Percentiles rank a stretch among this genome's conserved stretches.
Conservation (phyloP, 2,888 invertebrate species). For the Bembecia ichneumoniformis region DNA sequence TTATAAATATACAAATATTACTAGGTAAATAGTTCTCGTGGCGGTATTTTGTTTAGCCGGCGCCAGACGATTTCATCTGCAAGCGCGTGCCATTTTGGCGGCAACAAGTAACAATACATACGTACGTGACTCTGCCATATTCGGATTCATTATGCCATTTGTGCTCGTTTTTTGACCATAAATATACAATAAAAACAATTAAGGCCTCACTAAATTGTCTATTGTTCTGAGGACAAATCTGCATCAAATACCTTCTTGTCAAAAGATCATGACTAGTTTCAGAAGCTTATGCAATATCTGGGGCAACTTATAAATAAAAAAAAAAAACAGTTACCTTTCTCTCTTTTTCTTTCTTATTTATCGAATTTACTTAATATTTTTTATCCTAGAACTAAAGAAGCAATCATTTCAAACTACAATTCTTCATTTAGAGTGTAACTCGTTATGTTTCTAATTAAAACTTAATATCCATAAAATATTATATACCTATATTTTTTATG, state of each 20-base stretch:
- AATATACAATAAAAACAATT: conserved; percentile 15
- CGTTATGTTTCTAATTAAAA: no score
- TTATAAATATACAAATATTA: no score
- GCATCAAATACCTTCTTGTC: conserved; percentile 24
- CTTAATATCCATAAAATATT: no score
- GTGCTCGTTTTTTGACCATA: conserved; percentile 38
- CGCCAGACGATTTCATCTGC: conserved; percentile 64
- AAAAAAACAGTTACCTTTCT: neutral
- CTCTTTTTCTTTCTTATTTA: no score
- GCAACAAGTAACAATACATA: conserved; percentile 27
- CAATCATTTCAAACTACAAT: no score
- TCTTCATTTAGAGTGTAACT: no score
- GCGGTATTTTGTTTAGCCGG: conserved; percentile 19
- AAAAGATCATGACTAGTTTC: neutral
- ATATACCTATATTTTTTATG: no score
- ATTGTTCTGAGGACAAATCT: conserved; percentile 17
- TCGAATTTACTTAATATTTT: no score
- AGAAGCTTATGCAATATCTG: neutral
- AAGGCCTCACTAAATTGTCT: no score
- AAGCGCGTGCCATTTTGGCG: conserved; percentile 44
- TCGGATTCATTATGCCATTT: conserved; percentile 40
- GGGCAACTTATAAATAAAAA: neutral
- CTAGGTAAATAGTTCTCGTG: conserved; percentile 1
- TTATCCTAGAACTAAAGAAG: no score
- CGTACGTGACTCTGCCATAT: conserved; percentile 51